Base-by-base conservation (phyloP, 2,797 vertebrate species). In the Babyrousa celebensis region DNA sequence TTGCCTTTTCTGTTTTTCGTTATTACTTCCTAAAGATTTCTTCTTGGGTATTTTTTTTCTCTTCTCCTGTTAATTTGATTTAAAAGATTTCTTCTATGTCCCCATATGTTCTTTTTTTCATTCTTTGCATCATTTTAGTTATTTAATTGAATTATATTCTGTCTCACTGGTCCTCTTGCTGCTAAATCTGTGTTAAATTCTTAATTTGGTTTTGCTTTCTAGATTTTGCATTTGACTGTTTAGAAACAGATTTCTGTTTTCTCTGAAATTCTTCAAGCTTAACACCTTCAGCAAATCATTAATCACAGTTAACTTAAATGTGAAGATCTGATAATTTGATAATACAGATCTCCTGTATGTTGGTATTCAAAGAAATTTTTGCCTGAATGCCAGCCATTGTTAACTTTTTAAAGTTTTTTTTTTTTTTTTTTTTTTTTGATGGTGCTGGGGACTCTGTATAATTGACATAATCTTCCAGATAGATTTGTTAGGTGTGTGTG, bases 161-260 rank as follows among this genome's bases (percentile, higher is more conserved):
- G 43, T 43, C 8, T 20, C 54, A 27, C 9, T 62, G 58, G 7
- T 62, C 4, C 17, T 68, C 32, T 79, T 94, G 54, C 15, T 85
- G 72, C 29, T 67, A 68, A 88, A 91, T 25, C 27, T 89, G 3
- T 29, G 29, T 72, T 63, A 79, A 56, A 16, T 62, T 85, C 3
- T 74, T 84, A 85, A 68, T 85, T 82, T 21, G 7, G 62, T 62
- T 29, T 40, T 80, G 4, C 74, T n/a, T 63, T 40, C 54, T 70
- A 43, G 6, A 77, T 43, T 92, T 85, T 75, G 11, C 17, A 21
- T 63, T 68, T 80, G 43, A 62, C 21, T 43, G 52, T 87, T 86
- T 90, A 21, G 84, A 84, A 91, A 27, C 72, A 62, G 23, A 85
- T 94, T 75, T 77, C 32, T 89, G 20, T 54, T 52, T 10, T 94